These are phyloP conservation scores for Drosophila testacea DNA, from an alignment of 2,888 invertebrate genomes.

Conservation along the genomic window DNA sequence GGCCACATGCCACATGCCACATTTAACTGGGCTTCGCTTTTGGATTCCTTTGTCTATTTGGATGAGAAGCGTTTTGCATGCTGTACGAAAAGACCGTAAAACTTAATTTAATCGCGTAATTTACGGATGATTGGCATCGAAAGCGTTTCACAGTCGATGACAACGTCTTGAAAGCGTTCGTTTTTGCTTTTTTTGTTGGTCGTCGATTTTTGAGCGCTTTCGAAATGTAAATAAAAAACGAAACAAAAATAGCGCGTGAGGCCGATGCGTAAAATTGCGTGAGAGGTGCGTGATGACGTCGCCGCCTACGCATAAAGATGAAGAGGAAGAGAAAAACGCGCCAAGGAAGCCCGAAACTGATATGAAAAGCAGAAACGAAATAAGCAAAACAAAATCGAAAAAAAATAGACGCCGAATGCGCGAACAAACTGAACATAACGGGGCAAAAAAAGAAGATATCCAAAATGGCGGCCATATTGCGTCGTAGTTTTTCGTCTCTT, in stretches of 20 bases:
- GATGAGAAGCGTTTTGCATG: slow-evolving; percentile 54
- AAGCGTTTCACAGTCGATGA: slow-evolving; percentile 58
- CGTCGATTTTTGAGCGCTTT: slow-evolving; percentile 56
- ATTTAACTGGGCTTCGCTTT: slow-evolving; percentile 26
- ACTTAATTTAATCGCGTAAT: slow-evolving; percentile 79
- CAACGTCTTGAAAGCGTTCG: slow-evolving; percentile 32
- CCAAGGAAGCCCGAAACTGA: slow-evolving; percentile 47
- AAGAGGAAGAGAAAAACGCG: slow-evolving; percentile 23
- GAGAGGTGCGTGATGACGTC: slow-evolving; percentile 71
- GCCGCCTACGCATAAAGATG: slow-evolving; percentile 55
- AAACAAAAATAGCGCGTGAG: slow-evolving; percentile 44
- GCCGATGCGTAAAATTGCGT: slow-evolving; percentile 56
- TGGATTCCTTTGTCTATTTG: slow-evolving; percentile 20
- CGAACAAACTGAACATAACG: slow-evolving; percentile 61
- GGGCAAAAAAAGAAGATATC: slow-evolving; percentile 50
- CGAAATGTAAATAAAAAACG: slow-evolving; percentile 70
- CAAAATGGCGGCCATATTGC: slow-evolving; percentile 78
- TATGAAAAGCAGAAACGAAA: slow-evolving; percentile 53
- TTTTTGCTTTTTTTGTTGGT: slow-evolving; percentile 23
- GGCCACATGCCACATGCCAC: slow-evolving; percentile 40
- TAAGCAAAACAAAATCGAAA: slow-evolving; percentile 69
- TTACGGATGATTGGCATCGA: slow-evolving; percentile 79
- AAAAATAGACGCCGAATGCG: slow-evolving; percentile 37
- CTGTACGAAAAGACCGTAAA: slow-evolving; percentile 59
- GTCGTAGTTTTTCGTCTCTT: slow-evolving; percentile 56